phyloP scores from a whole-genome alignment of 2,888 invertebrate species.

The Spodoptera exigua region DNA sequence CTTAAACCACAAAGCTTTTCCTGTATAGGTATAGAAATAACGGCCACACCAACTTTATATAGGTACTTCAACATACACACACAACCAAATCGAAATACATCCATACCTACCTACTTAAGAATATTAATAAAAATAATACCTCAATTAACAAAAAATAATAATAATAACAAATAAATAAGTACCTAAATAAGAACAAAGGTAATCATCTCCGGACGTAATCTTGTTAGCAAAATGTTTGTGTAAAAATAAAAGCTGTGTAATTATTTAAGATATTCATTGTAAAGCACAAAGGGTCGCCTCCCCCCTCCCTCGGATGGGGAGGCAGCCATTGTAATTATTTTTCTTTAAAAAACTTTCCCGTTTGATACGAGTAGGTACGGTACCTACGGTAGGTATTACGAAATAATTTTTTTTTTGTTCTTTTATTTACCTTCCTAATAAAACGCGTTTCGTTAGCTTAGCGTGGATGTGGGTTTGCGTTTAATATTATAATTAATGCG shows the following conservation, averaged over 20 bases:
- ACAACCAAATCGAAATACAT: too few relatives aligned
- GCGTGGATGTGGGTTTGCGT: slow-evolving; percentile 53
- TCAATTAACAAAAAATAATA: slow-evolving; percentile 44
- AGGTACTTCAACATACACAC: too few relatives aligned
- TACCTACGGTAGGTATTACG: too few relatives aligned
- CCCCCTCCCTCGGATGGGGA: slow-evolving; percentile 63
- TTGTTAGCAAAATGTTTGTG: slow-evolving; percentile 83
- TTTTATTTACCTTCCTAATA: slow-evolving; percentile 55
- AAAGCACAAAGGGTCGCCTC: slow-evolving; percentile 67
- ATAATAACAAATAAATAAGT: slow-evolving; percentile 44
- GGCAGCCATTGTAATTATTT: slow-evolving; percentile 85
- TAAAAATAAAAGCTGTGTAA: slow-evolving; percentile 77
- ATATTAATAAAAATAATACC: slow-evolving; percentile 15
- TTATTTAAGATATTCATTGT: slow-evolving; percentile 82
- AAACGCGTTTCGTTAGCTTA: slow-evolving; percentile 57
- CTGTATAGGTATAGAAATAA: too few relatives aligned
- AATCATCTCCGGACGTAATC: slow-evolving; percentile 77
- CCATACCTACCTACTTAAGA: too few relatives aligned
- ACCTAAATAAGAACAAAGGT: slow-evolving; percentile 73
- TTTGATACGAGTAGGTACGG: too few relatives aligned
- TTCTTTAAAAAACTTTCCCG: slow-evolving; percentile 80
- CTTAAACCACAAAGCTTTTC: too few relatives aligned
- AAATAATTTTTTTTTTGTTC: slow-evolving; percentile 74
- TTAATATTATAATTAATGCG: background rate
- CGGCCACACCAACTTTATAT: too few relatives aligned